Evolutionary conservation across 2,113 vertebrate genomes (phyloP).

Genomic region (Cettia cetti): DNA sequence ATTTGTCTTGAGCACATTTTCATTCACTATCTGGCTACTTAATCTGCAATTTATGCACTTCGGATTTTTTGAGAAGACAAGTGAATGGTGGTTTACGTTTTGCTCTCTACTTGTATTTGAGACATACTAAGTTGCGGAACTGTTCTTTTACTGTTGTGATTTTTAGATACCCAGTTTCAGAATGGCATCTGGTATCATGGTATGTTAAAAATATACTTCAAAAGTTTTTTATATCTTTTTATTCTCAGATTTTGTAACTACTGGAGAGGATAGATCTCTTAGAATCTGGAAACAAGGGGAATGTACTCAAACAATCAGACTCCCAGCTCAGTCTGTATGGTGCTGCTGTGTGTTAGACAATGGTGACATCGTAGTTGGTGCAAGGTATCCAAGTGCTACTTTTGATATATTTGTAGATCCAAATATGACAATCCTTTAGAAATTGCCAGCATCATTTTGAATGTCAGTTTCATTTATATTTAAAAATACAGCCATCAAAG

Average conservation of each 20-base stretch:
- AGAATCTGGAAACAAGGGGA: constrained; percentile 91
- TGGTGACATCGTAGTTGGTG: constrained; percentile 89
- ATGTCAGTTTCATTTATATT: not conserved
- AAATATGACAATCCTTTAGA: not conserved
- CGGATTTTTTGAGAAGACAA: not conserved
- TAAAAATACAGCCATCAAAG: not conserved
- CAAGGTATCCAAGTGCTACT: constrained; percentile 81
- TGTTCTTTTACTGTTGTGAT: not conserved
- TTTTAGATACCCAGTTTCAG: not conserved
- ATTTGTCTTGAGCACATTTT: not conserved
- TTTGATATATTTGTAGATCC: not conserved
- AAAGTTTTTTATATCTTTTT: not conserved
- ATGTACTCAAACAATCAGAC: constrained; percentile 90
- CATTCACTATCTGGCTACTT: not conserved
- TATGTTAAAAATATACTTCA: not conserved
- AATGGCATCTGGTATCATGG: not conserved
- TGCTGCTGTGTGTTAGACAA: constrained; percentile 93
- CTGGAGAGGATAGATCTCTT: constrained; percentile 90
- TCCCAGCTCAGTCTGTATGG: constrained; percentile 97
- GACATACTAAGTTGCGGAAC: not conserved
- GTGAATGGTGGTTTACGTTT: not conserved
- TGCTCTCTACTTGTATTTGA: not conserved
- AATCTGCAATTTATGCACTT: not conserved
- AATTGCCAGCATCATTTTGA: not conserved
- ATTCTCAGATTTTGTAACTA: constrained; percentile 89